Evolutionary conservation across 2,888 invertebrate species (phyloP).

Genomic region (Clepsis dumicolana): DNA sequence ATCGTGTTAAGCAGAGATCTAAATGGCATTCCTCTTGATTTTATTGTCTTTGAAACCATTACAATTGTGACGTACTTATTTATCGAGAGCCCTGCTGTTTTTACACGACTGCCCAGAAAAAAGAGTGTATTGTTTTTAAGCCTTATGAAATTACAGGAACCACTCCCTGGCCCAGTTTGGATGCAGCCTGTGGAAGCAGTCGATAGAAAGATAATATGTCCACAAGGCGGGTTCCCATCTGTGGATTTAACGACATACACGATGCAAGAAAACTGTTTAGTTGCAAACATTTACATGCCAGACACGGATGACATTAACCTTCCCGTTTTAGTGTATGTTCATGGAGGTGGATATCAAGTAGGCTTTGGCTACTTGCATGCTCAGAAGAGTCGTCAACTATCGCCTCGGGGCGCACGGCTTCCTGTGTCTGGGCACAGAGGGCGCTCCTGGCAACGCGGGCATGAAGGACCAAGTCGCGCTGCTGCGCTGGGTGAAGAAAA

Average conservation of each 20-base stretch:
- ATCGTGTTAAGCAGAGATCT: too few relatives aligned
- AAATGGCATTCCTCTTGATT: too few relatives aligned
- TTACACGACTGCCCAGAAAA: background rate
- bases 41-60: too few relatives aligned
- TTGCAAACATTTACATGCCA: slow-evolving; percentile 38
- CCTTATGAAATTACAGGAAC: slow-evolving; percentile 19
- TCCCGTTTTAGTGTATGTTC: slow-evolving; percentile 43
- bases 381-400: slow-evolving; percentile 42
- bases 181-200: slow-evolving; percentile 30
- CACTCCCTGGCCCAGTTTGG: slow-evolving; percentile 37
- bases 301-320: slow-evolving; percentile 40
- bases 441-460: slow-evolving; percentile 46
- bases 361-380: slow-evolving; percentile 22
- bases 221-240: background rate
- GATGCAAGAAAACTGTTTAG: slow-evolving; percentile 38
- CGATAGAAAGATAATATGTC: slow-evolving; percentile 26
- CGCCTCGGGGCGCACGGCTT: slow-evolving; percentile 44
- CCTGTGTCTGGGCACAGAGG: slow-evolving; percentile 46
- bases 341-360: slow-evolving; percentile 44
- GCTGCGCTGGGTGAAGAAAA: slow-evolving; percentile 44
- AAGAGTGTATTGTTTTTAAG: too few relatives aligned
- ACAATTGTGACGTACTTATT: too few relatives aligned
- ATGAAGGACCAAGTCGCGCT: slow-evolving; percentile 47
- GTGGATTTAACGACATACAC: background rate
- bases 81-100: too few relatives aligned